phyloP scores from a whole-genome alignment of 2,113 vertebrate genomes.

The Ivindomyrus marchei region DNA sequence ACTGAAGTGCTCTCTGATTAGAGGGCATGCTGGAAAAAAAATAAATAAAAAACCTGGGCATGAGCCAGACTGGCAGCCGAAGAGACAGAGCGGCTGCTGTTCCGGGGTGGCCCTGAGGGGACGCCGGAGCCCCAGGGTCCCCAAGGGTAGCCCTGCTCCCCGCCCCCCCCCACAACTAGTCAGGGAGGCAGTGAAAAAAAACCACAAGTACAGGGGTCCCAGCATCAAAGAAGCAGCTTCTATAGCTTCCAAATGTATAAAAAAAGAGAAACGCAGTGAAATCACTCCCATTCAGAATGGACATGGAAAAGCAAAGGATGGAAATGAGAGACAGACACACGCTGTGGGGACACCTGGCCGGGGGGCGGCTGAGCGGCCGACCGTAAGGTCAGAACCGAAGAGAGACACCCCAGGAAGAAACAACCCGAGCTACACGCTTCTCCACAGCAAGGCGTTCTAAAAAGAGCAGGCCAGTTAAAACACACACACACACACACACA shows the following conservation, averaged over 20 bases:
- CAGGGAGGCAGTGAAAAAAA: slow-evolving; percentile 56
- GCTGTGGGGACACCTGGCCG: background rate
- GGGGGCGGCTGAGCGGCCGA: background rate
- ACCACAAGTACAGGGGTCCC: slow-evolving; percentile 66
- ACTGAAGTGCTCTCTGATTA: slow-evolving; percentile 60
- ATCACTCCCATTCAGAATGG: slow-evolving; percentile 47
- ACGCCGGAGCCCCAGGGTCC: slow-evolving; percentile 24
- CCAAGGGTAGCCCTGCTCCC: slow-evolving; percentile 32
- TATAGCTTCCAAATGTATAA: slow-evolving; percentile 61
- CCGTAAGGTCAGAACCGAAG: background rate
- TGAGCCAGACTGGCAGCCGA: slow-evolving; percentile 48
- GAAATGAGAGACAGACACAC: background rate
- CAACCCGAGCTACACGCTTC: background rate
- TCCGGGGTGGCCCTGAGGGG: slow-evolving; percentile 28
- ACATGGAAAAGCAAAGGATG: background rate
- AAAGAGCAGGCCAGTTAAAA: background rate
- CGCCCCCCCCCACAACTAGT: slow-evolving; percentile 43
- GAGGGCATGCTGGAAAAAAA: slow-evolving; percentile 47
- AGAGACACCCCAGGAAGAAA: background rate
- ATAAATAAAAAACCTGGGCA: slow-evolving; percentile 42
- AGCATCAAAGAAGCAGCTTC: slow-evolving; percentile 55
- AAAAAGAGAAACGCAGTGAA: slow-evolving; percentile 49
- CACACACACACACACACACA: background rate
- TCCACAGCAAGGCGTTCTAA: background rate
- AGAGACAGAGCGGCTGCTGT: slow-evolving; percentile 42